Conservation (phyloP, 1,140 invertebrate species). For the Caenorhabditis tropicalis region DNA sequence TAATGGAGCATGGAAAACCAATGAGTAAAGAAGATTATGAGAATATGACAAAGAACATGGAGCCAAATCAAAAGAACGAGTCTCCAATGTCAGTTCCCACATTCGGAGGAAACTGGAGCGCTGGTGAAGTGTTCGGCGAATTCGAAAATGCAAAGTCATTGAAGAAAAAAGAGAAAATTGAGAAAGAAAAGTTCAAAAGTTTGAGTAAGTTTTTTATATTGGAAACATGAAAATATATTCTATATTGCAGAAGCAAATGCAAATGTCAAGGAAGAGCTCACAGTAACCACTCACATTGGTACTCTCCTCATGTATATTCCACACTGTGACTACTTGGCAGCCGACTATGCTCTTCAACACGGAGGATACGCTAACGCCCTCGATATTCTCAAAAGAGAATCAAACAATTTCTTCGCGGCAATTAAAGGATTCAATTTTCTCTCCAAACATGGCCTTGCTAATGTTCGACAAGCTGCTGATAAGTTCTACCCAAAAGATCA, state of each 20-base stretch:
- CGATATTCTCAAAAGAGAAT: background rate
- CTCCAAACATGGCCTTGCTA: background rate
- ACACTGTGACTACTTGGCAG: background rate
- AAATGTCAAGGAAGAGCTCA: conserved; percentile 13
- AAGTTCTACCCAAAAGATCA: conserved; percentile 45
- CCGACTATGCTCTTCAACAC: background rate
- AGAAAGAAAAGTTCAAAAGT: conserved; percentile 16
- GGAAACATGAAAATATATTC: background rate
- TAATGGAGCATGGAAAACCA: background rate
- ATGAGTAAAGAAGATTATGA: conserved; percentile 27
- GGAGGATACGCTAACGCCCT: background rate
- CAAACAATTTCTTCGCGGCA: background rate
- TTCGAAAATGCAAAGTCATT: background rate
- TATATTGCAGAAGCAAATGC: background rate
- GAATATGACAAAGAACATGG: conserved; percentile 30
- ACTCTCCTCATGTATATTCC: conserved; percentile 23
- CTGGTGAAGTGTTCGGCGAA: background rate
- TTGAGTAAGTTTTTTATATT: background rate
- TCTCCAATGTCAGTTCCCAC: background rate
- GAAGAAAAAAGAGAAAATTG: background rate
- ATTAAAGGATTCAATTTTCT: conserved; percentile 32
- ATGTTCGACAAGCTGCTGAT: background rate
- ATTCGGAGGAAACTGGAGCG: conserved; percentile 1
- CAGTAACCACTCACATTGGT: background rate
- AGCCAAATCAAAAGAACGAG: background rate